Evolutionary conservation across 2,888 invertebrate genomes (phyloP), one percentile per base, ranked within the genome.

Genomic region (Stenchaetothrips biformis): DNA sequence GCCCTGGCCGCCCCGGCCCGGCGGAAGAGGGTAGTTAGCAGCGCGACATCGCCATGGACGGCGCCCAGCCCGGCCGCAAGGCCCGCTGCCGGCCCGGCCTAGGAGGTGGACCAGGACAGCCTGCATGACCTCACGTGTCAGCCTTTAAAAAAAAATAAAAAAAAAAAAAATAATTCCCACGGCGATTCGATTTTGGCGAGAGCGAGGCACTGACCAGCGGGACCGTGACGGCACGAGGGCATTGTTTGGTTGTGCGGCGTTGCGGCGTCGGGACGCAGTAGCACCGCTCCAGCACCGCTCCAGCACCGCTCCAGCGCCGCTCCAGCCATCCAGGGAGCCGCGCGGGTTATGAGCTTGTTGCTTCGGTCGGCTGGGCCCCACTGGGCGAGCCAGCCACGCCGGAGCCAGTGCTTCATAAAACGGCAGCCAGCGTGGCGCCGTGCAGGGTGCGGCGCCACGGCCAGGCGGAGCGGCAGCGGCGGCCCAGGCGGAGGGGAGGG

Each of bases 11-110:
- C 62, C 2, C 67, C n/a, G 53, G 53, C 18, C 53, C 53, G 67
- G 67, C 67, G 67, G 67, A 74, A 74, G 67, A 74, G 67, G 67
- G 67, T 74, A 21, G 67, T 74, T 74, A 74, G 67, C 25, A 8
- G 67, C 8, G 67, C 67, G 67, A 7, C 21, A 67, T 9, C 21
- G 67, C 9, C 21, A 7, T 7, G 21, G 67, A 21, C 67, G 2
- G n/a, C n/a, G n/a, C n/a, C n/a, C n/a, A n/a, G n/a, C n/a, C n/a
- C n/a, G 13, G 53, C 4, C 18, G 13, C 53, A 53, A 2, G 53
- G 53, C 53, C 53, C 53, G 49, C 49, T 9, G 49, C 11, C 49
- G 11, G 49, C 11, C 49, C 49, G n/a, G n/a, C n/a, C n/a, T n/a
- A n/a, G n/a, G n/a, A n/a, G n/a, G n/a, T n/a, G n/a, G n/a, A n/a